Evolutionary conservation across 1,140 invertebrate genomes (phyloP).

Genomic region (Anastrepha ludens): DNA sequence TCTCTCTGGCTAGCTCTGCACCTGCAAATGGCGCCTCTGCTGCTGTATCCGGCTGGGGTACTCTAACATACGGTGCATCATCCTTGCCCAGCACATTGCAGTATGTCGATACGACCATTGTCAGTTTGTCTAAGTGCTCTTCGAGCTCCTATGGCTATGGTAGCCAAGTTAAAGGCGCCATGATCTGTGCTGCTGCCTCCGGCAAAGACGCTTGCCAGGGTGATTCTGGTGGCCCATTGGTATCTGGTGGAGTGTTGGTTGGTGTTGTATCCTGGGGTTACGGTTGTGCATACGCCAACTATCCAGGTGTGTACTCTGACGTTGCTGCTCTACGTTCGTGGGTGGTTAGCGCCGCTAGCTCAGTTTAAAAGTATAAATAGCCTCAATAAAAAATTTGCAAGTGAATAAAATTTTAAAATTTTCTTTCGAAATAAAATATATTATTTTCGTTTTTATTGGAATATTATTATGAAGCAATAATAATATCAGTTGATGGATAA

Average conservation of each 20-base stretch:
- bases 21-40: constrained; percentile 61
- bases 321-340: constrained; percentile 69
- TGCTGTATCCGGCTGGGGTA: constrained; percentile 73
- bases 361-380: not conserved
- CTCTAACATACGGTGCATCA: constrained; percentile 60
- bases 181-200: constrained; percentile 73
- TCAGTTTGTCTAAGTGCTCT: constrained; percentile 57
- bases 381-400: too few species aligned
- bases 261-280: constrained; percentile 78
- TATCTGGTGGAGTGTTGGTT: constrained; percentile 66
- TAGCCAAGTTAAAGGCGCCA: constrained; percentile 60
- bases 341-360: constrained; percentile 58
- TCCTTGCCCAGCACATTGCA: constrained; percentile 59
- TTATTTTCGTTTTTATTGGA: too few species aligned
- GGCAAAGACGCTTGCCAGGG: constrained; percentile 57
- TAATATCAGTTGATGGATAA: too few species aligned
- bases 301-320: constrained; percentile 80
- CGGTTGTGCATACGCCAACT: constrained; percentile 64
- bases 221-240: too few species aligned
- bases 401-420: too few species aligned
- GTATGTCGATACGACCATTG: constrained; percentile 64
- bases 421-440: too few species aligned
- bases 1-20: constrained; percentile 65
- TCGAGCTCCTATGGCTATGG: constrained; percentile 64
- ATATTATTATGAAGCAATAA: too few species aligned